Base-by-base conservation (phyloP, 2,113 vertebrate species). In the Odontesthes bonariensis region DNA sequence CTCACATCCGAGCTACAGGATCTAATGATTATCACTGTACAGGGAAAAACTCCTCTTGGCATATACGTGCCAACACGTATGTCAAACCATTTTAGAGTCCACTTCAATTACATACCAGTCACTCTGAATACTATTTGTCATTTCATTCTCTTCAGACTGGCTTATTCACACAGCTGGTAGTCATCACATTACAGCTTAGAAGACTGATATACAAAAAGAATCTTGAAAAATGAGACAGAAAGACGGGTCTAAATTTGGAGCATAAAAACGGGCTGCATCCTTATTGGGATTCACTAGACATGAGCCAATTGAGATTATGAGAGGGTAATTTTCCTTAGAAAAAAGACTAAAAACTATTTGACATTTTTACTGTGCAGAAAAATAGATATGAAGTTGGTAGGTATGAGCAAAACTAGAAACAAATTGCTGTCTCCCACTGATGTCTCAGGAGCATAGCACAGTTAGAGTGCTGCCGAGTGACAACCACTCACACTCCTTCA, bases 401-500 rank as follows among this genome's bases (percentile, higher is more conserved):
- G 32, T 22, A 38, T 33, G 65, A 64, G 66, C 52, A 61, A 54
- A 72, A 73, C 46, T 11, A 54, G 33, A 69, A 69, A 52, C 23
- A 42, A 74, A 70, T 49, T 16, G 1, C 20, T 80, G 60, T 53
- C 59, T 19, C 56, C 57, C n/a, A 47, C 46, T 19, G 0, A 83
- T 74, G 53, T 57, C 14, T 71, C n/a, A 10, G 32, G 60, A 54
- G 47, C 42, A 52, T 44, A 53, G 52, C 57, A 70, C 40, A 27
- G 53, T 19, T 59, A 46, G 35, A 59, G 35, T 52, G 56, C 75
- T 60, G 62, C 42, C 68, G 22, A 78, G 38, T 9, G 47, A 68
- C 70, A 83, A 35, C 61, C 14, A 46, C 69, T 66, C 65, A 65
- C 49, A 46, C 51, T 73, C 69, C 69, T 60, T 57, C 49, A 60